These are phyloP conservation scores for Pogonocherus hispidulus DNA, from an alignment of 2,888 invertebrate genomes.

Conservation along the genomic window DNA sequence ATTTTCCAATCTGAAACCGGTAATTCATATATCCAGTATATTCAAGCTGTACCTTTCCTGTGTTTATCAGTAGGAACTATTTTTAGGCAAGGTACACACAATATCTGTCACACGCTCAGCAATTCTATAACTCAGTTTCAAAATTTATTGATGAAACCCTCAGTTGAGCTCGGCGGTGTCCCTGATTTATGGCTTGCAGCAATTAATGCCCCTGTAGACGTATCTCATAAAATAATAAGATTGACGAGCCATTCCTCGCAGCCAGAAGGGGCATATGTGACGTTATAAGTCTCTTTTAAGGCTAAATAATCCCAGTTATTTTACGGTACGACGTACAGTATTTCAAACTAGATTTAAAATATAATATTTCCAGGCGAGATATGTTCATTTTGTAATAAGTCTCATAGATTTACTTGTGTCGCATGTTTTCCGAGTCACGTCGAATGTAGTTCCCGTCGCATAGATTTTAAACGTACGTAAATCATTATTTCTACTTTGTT, in stretches of 20 bases:
- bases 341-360: conserved; percentile 25
- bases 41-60: too few species aligned
- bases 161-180: background rate
- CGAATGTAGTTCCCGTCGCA: conserved; percentile 1
- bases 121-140: background rate
- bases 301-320: conserved; percentile 15
- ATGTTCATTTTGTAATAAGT: conserved; percentile 6
- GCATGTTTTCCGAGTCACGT: background rate
- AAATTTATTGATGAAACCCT: conserved; percentile 2
- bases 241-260: conserved; percentile 22
- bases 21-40: too few species aligned
- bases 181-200: conserved; percentile 2
- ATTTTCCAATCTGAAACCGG: too few species aligned
- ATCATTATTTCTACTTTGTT: conserved; percentile 3
- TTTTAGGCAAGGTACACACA: background rate
- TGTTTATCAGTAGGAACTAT: background rate
- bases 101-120: background rate
- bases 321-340: background rate
- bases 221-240: conserved; percentile 24
- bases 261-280: conserved; percentile 3
- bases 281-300: conserved; percentile 10
- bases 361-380: background rate
- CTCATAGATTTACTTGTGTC: background rate
- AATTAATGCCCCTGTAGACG: conserved; percentile 15
- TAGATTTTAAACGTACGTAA: conserved; percentile 4